These are phyloP conservation scores for Stictonetta naevosa DNA, from an alignment of 2,113 vertebrate species.

Conservation along the genomic window DNA sequence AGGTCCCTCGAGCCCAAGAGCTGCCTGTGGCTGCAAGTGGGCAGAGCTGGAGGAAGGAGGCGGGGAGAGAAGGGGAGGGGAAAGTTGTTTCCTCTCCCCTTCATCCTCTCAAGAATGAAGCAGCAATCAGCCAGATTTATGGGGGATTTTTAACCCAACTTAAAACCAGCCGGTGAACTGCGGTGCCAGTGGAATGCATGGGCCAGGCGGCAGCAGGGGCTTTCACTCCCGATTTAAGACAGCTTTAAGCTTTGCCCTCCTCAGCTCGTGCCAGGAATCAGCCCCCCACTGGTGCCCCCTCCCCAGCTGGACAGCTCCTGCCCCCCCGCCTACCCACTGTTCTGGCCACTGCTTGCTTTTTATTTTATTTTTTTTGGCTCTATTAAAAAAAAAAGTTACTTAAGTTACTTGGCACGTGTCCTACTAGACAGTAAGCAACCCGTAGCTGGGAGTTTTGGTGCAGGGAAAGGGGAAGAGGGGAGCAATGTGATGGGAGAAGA, in stretches of 20 bases:
- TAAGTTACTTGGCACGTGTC: background rate
- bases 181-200: constrained; percentile 63
- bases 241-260: constrained; percentile 43
- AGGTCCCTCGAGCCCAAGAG: background rate
- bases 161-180: background rate
- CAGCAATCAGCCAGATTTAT: constrained; percentile 47
- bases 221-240: constrained; percentile 23
- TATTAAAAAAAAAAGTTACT: no score
- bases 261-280: constrained; percentile 24
- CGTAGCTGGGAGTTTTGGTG: background rate
- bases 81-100: constrained; percentile 49
- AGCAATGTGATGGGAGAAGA: background rate
- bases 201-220: constrained; percentile 27
- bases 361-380: background rate
- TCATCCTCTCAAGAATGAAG: constrained; percentile 75
- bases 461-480: background rate
- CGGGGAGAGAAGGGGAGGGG: background rate
- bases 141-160: constrained; percentile 35
- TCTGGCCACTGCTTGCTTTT: background rate
- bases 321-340: background rate
- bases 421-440: rapidly evolving
- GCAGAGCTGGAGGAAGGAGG: background rate
- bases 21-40: rapidly evolving
- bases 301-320: background rate
- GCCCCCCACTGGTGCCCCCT: background rate